phyloP scores from a whole-genome alignment of 2,113 vertebrate genomes.

The Scophthalmus maximus region DNA sequence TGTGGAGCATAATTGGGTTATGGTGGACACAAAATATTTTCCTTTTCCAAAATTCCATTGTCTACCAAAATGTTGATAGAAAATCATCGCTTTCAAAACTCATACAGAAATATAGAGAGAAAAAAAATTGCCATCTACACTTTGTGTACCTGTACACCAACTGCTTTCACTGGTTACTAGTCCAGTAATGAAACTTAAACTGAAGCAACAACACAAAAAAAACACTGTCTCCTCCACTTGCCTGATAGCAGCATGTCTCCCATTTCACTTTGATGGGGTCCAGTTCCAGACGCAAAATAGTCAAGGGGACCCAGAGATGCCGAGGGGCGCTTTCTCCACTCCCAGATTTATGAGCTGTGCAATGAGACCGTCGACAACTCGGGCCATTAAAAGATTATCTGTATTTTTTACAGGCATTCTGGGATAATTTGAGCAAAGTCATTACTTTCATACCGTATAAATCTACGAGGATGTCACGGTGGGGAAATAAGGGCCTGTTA shows the following conservation, averaged over 20 bases:
- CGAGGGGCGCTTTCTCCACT: constrained; percentile 38
- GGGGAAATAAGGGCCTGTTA: constrained; percentile 17
- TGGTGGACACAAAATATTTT: no score
- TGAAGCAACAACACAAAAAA: no score
- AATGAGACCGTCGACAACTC: constrained; percentile 60
- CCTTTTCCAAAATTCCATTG: no score
- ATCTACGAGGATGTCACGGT: constrained; percentile 38
- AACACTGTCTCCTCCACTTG: no score
- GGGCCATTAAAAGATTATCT: constrained; percentile 71
- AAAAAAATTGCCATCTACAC: no score
- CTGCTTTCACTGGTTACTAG: no score
- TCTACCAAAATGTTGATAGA: no score
- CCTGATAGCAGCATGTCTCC: constrained; percentile 5
- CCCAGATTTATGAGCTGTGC: constrained; percentile 65
- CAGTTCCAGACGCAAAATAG: constrained; percentile 39
- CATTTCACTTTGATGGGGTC: constrained; percentile 38
- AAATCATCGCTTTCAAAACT: no score
- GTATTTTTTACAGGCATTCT: constrained; percentile 56
- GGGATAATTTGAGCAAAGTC: constrained; percentile 59
- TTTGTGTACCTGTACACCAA: no score
- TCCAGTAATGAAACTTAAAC: no score
- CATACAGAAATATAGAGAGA: no score
- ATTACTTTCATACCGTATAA: constrained; percentile 60
- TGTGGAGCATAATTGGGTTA: no score
- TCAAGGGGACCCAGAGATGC: constrained; percentile 32